Evolutionary conservation across 2,797 vertebrate genomes (phyloP).

Genomic region (Anniella stebbinsi): DNA sequence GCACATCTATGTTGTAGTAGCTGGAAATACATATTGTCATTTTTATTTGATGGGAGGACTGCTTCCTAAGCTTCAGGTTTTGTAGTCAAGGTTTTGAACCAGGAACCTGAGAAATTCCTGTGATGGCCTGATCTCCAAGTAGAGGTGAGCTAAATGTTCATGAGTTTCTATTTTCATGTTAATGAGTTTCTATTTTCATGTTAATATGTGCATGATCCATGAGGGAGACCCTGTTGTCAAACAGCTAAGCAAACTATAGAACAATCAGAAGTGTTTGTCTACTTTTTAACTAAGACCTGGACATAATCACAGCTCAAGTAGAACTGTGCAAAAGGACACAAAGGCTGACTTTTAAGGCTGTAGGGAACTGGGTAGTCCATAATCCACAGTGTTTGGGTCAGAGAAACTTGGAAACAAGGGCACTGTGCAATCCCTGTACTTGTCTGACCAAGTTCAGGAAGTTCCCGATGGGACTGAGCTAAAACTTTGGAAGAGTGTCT

Average conservation of each 20-base stretch:
- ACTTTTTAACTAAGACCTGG: background rate
- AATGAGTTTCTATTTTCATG: background rate
- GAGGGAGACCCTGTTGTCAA: background rate
- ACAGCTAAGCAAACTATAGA: background rate
- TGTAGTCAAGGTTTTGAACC: background rate
- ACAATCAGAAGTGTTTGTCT: background rate
- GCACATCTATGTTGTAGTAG: background rate
- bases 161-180: background rate
- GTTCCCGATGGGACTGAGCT: background rate
- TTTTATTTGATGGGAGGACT: background rate
- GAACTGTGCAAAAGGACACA: background rate
- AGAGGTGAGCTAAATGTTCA: background rate
- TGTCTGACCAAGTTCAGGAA: background rate
- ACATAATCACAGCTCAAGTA: background rate
- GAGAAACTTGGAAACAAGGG: background rate
- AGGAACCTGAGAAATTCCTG: background rate
- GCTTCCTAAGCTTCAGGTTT: background rate
- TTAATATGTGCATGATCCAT: background rate
- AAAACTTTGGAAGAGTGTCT: background rate
- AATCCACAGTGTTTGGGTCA: background rate
- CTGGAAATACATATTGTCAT: background rate
- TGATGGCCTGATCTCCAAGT: background rate
- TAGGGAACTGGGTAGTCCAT: background rate
- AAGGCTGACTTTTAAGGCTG: background rate
- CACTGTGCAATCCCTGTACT: background rate